Evolutionary conservation across 2,113 vertebrate genomes (phyloP), one percentile per base, ranked within the genome.

Genomic region (Hemiscyllium ocellatum): DNA sequence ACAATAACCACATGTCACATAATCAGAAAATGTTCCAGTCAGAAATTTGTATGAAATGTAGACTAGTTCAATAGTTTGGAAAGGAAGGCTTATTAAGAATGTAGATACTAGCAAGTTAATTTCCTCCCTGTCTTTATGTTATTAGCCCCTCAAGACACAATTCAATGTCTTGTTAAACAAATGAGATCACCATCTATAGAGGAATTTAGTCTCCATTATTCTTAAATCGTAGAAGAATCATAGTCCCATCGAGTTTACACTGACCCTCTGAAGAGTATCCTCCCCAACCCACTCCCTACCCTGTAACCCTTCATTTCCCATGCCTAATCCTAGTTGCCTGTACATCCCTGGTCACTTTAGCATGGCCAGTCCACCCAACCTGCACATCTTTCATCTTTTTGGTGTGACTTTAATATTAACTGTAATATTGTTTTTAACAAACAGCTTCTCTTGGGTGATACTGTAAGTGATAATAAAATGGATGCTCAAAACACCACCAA

Each of bases 21-120:
- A 95, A 95, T 95, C 47, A 50, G 68, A 76, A 95, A 70, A 70
- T 72, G 42, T 24, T 33, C 94, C 13, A 68, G 47, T 26, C 69
- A 72, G 94, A 52, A 95, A 72, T 95, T 24, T 78, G 17, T 95
- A 0, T 50, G 26, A 95, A 76, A 56, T 52, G n/a, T 95, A 95
- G 96, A 96, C 97, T 97, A 96, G 95, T 96, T 96, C 96, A 95
- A 95, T 94, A 94, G 96, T 96, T 96, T 96, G 95, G 96, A 96
- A 97, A 96, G 96, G 70, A 96, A 96, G 97, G 96, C 65, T 97
- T 96, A 97, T 96, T 96, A 97, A 97, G 96, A 96, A 97, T 93
- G 96, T 22, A 93, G 96, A 96, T 96, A 96, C 95, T 97, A 96
- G 80, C 95, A 95, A 96, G 97, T 91, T 95, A 68, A 96, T 96